phyloP scores from a whole-genome alignment of 2,888 invertebrate genomes.

The Magallana nippona region DNA sequence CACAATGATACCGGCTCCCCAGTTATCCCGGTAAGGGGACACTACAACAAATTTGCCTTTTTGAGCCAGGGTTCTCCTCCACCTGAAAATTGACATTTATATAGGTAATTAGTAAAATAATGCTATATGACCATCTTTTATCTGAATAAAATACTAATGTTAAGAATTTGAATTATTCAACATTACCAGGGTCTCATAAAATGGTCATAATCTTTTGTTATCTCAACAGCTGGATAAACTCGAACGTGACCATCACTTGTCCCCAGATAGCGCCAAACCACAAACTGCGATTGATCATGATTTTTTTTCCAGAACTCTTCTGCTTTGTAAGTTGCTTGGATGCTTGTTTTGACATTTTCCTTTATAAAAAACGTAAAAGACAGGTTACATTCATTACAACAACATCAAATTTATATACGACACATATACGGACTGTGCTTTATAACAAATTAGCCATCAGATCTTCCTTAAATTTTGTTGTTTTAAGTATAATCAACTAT shows the following conservation, averaged over 20 bases:
- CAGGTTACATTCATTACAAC: too few species aligned
- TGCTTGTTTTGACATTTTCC: background rate
- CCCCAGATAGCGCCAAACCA: constrained; percentile 38
- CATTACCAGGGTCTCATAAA: constrained; percentile 33
- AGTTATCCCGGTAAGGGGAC: constrained; percentile 38
- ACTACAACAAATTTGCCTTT: constrained; percentile 41
- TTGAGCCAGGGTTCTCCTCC: constrained; percentile 36
- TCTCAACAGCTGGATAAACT: constrained; percentile 39
- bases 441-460: too few species aligned
- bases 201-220: constrained; percentile 35
- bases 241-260: constrained; percentile 30
- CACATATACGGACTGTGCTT: too few species aligned
- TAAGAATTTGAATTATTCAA: too few species aligned
- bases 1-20: constrained; percentile 41
- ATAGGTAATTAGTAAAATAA: too few species aligned
- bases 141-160: too few species aligned
- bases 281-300: constrained; percentile 4
- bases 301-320: constrained; percentile 31
- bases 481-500: too few species aligned
- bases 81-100: constrained; percentile 4
- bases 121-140: too few species aligned
- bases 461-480: too few species aligned
- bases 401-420: too few species aligned
- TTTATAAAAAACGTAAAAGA: background rate
- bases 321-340: constrained; percentile 35